These are phyloP conservation scores for Trematocara caparti DNA, from an alignment of 2,797 vertebrate genomes.

Conservation along the genomic window DNA sequence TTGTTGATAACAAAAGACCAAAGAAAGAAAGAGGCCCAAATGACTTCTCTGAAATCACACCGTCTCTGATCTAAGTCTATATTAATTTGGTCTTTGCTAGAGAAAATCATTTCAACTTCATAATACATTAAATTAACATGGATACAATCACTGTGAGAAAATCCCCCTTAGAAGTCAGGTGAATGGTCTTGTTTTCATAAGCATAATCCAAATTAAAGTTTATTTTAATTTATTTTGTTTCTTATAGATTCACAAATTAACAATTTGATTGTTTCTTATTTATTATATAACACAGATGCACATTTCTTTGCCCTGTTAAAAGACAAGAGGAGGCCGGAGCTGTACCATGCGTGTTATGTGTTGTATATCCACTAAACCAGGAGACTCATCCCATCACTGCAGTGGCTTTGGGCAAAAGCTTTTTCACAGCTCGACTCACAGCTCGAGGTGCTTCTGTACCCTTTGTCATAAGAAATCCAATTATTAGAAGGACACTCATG, in stretches of 20 bases:
- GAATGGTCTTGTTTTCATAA: background rate
- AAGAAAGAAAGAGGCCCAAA: background rate
- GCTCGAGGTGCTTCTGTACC: background rate
- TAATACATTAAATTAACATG: background rate
- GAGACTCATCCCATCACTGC: constrained; percentile 22
- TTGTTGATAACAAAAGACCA: background rate
- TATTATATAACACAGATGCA: background rate
- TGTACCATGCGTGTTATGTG: background rate
- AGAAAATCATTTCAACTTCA: background rate
- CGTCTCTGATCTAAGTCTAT: background rate
- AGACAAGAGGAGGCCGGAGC: background rate
- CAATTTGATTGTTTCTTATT: background rate
- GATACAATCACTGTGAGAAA: background rate
- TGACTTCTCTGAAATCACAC: background rate
- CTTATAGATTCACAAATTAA: background rate
- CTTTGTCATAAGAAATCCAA: constrained; percentile 24
- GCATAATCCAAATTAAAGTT: background rate
- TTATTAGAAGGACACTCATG: constrained; percentile 26
- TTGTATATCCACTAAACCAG: constrained; percentile 31
- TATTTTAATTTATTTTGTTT: background rate
- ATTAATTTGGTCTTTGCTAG: background rate
- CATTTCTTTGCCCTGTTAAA: background rate
- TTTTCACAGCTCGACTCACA: constrained; percentile 23
- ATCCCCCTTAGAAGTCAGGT: background rate
- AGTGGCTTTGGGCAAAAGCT: constrained; percentile 7